Evolutionary conservation across 2,113 vertebrate genomes (phyloP).

Genomic region (Chitala chitala): DNA sequence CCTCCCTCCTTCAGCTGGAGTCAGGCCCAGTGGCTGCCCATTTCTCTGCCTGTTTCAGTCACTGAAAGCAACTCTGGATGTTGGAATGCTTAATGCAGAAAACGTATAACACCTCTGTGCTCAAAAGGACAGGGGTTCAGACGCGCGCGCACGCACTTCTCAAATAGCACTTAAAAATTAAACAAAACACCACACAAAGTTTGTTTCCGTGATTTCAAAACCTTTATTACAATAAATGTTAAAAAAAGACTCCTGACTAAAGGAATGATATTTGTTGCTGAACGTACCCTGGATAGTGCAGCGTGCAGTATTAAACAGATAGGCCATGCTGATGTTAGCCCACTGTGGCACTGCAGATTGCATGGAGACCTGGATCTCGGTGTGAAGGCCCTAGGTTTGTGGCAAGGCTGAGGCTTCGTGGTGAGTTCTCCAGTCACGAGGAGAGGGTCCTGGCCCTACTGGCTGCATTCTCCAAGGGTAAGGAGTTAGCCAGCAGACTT

Average conservation of each 20-base stretch:
- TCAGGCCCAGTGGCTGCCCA: no score
- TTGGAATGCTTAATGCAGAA: background rate
- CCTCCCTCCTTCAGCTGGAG: background rate
- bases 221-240: constrained; percentile 24
- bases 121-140: background rate
- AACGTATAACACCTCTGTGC: background rate
- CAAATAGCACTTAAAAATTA: constrained; percentile 68
- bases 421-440: background rate
- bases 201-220: constrained; percentile 11
- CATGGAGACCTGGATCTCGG: background rate
- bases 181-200: background rate
- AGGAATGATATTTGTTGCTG: background rate
- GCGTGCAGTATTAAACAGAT: background rate
- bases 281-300: constrained; percentile 15
- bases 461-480: no score
- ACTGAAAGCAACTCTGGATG: no score
- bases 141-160: background rate
- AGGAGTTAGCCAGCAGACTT: no score
- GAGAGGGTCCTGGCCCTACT: background rate
- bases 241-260: constrained; percentile 19
- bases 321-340: background rate
- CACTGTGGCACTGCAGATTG: background rate
- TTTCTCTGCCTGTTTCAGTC: no score
- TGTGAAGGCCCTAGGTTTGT: background rate
- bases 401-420: background rate